Percentiles rank a stretch among this genome's conserved stretches.
These are phyloP conservation scores for Panurus biarmicus DNA, from an alignment of 2,113 vertebrate species.

Conservation along the genomic window DNA sequence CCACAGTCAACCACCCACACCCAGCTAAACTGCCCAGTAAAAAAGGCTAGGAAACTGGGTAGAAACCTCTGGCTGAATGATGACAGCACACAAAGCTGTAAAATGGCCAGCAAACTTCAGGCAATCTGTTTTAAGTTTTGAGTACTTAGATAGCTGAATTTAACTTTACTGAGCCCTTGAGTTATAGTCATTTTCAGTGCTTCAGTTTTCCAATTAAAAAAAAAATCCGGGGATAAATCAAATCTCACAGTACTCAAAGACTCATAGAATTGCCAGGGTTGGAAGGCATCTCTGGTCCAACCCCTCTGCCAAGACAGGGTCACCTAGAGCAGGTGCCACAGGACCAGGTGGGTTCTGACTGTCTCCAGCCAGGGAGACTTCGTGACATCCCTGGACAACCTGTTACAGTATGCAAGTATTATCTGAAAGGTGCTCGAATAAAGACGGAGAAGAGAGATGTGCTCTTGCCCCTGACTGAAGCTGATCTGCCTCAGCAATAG, in stretches of 20 bases:
- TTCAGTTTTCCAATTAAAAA: background rate
- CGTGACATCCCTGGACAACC: background rate
- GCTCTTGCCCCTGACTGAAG: background rate
- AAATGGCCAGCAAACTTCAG: background rate
- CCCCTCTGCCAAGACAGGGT: background rate
- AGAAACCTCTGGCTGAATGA: background rate
- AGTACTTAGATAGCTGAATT: background rate
- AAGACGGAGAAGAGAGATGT: background rate
- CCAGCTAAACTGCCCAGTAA: background rate
- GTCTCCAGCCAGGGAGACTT: background rate
- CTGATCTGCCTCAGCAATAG: background rate
- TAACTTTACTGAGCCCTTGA: background rate
- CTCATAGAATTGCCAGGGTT: background rate
- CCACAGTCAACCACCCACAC: background rate
- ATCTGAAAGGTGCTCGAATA: background rate
- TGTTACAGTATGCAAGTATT: background rate
- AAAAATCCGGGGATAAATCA: fast-evolving
- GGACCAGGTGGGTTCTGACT: background rate
- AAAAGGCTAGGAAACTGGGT: background rate
- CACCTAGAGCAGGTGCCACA: background rate
- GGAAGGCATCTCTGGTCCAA: background rate
- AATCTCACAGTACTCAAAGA: background rate
- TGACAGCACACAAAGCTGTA: background rate
- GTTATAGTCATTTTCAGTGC: background rate
- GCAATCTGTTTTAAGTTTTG: background rate